Conservation (phyloP, 2,888 invertebrate species). For the Harpalus rufipes region DNA sequence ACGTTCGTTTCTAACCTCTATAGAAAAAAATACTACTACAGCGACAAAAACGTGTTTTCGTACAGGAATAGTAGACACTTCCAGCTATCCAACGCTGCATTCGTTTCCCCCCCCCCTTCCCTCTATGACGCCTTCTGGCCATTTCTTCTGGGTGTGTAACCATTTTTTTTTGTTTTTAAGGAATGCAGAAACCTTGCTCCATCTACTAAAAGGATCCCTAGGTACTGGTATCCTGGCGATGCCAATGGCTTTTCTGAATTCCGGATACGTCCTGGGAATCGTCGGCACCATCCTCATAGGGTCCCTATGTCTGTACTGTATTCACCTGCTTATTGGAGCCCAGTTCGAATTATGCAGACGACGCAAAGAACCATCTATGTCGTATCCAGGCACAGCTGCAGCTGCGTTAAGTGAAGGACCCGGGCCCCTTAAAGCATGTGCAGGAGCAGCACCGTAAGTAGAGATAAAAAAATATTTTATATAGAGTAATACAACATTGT, state of each 20-base stretch:
- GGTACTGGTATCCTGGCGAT: slow-evolving; percentile 96
- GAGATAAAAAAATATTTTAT: background rate
- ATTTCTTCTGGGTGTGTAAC: background rate
- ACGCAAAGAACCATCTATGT: slow-evolving; percentile 80
- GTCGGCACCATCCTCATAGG: slow-evolving; percentile 92
- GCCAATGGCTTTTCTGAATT: slow-evolving; percentile 91
- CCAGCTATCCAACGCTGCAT: no score
- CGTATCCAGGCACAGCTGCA: slow-evolving; percentile 90
- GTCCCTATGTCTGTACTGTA: slow-evolving; percentile 94
- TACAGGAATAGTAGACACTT: no score
- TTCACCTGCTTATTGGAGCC: slow-evolving; percentile 89
- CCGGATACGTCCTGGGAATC: slow-evolving; percentile 89
- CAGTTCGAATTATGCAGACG: slow-evolving; percentile 83
- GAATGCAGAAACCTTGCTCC: slow-evolving; percentile 88
- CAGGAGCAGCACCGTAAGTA: slow-evolving; percentile 84
- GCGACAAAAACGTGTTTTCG: no score
- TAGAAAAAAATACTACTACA: no score
- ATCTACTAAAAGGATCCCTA: slow-evolving; percentile 92
- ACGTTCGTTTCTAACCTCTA: no score
- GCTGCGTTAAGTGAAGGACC: slow-evolving; percentile 89
- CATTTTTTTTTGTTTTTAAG: slow-evolving; percentile 77
- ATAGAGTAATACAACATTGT: background rate
- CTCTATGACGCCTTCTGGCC: no score
- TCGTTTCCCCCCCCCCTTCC: no score
- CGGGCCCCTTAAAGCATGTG: slow-evolving; percentile 80